Conservation (phyloP, 2,888 invertebrate species). For the Mylabris sibirica region DNA sequence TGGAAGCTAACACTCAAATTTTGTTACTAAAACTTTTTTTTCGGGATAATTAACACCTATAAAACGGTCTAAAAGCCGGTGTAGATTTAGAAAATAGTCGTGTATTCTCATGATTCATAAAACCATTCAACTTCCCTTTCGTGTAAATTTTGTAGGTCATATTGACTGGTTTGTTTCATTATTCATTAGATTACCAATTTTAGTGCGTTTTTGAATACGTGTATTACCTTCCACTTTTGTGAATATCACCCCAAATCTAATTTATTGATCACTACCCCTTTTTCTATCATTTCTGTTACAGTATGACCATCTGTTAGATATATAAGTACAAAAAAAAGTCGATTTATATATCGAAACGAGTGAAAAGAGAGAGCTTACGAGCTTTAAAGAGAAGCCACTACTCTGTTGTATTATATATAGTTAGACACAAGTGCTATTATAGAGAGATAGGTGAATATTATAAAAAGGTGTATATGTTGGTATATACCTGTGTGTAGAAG, state of each 20-base stretch:
- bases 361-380: neutral
- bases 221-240: constrained; percentile 15
- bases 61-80: too few species aligned
- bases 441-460: constrained; percentile 8
- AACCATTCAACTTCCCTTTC: neutral
- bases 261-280: neutral
- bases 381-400: neutral
- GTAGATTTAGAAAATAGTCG: too few species aligned
- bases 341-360: neutral
- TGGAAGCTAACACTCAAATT: neutral
- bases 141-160: neutral
- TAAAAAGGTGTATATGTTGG: too few species aligned
- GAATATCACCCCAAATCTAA: neutral
- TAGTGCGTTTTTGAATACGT: neutral
- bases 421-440: neutral
- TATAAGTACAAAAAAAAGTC: neutral
- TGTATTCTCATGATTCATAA: neutral
- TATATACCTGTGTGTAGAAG: constrained; percentile 28
- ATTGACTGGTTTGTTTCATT: neutral
- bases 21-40: neutral
- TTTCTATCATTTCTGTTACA: neutral
- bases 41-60: too few species aligned
- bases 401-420: neutral
- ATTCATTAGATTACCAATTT: neutral
- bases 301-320: constrained; percentile 1